phyloP scores from a whole-genome alignment of 1,140 invertebrate species.

The Anthonomus grandis region DNA sequence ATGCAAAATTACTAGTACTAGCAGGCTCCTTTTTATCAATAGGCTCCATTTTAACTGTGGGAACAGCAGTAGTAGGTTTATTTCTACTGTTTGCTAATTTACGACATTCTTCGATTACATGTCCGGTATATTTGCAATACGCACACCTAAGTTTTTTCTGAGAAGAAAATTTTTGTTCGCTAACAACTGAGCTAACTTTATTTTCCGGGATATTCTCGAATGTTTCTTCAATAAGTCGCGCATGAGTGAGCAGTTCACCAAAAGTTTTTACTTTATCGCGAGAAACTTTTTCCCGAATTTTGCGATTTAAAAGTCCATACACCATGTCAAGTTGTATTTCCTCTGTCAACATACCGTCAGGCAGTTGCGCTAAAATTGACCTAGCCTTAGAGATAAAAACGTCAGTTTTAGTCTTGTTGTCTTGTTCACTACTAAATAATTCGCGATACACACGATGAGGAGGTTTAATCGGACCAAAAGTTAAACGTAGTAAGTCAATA shows the following conservation, averaged over 20 bases:
- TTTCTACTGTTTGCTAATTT: too few species aligned
- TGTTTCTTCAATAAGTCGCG: slow-evolving; percentile 6
- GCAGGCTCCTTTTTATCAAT: too few species aligned
- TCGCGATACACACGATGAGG: slow-evolving; percentile 12
- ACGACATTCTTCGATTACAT: too few species aligned
- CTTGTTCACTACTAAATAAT: slow-evolving; percentile 10
- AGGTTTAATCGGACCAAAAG: slow-evolving; percentile 15
- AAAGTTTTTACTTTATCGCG: slow-evolving; percentile 7
- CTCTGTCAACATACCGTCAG: neutral
- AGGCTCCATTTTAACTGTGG: too few species aligned
- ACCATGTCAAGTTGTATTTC: slow-evolving; percentile 12
- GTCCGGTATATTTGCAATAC: too few species aligned
- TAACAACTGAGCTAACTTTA: too few species aligned
- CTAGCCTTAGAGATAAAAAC: slow-evolving; percentile 18
- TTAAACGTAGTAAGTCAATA: slow-evolving; percentile 1
- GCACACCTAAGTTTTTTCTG: too few species aligned
- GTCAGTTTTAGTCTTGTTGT: slow-evolving; percentile 9
- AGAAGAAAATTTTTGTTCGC: too few species aligned
- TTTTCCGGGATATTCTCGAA: too few species aligned
- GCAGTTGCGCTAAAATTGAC: slow-evolving; percentile 11
- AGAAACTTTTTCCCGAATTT: slow-evolving; percentile 7
- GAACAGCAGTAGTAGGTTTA: too few species aligned
- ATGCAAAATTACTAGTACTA: too few species aligned
- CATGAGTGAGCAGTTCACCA: neutral
- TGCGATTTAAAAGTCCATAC: slow-evolving; percentile 7